Evolutionary conservation across 2,113 vertebrate species (phyloP).

Genomic region (Protomyctophum bolini): DNA sequence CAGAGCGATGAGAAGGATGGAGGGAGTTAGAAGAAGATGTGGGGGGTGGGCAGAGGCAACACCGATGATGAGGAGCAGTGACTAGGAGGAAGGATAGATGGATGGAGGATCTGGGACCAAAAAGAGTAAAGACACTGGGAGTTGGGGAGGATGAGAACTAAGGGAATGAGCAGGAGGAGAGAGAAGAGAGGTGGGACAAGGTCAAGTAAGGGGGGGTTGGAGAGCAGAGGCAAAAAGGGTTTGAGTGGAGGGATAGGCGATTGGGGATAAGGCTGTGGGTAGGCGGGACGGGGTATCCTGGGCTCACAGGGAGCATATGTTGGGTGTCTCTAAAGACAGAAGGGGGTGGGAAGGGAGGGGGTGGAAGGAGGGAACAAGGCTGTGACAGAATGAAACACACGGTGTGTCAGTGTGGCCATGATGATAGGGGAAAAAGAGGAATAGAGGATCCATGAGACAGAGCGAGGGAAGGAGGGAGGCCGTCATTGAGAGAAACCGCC

Average conservation of each 20-base stretch:
- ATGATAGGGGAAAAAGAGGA: conserved; percentile 8
- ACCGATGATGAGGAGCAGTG: neutral
- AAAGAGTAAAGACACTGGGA: too few species aligned
- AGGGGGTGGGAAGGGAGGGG: conserved; percentile 11
- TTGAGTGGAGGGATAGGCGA: neutral
- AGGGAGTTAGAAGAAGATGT: neutral
- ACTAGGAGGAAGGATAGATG: conserved; percentile 5
- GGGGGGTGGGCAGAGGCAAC: conserved; percentile 2
- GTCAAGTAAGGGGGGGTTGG: neutral
- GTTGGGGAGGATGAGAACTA: neutral
- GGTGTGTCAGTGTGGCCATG: conserved; percentile 17
- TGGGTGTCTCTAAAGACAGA: conserved; percentile 36
- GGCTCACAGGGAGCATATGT: conserved; percentile 42
- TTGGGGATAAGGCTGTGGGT: conserved; percentile 7
- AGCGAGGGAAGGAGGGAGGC: neutral
- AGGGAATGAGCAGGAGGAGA: neutral
- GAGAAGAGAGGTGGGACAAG: rapidly evolving
- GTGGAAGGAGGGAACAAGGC: conserved; percentile 39
- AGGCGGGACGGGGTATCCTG: conserved; percentile 21
- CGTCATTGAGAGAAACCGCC: conserved; percentile 9
- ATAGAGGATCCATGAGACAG: conserved; percentile 7
- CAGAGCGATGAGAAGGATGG: neutral
- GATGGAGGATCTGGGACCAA: neutral
- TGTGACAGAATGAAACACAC: conserved; percentile 32
- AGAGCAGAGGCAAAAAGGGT: neutral